phyloP scores from a whole-genome alignment of 23 tunicate genomes.

The Pegea sp. region DNA sequence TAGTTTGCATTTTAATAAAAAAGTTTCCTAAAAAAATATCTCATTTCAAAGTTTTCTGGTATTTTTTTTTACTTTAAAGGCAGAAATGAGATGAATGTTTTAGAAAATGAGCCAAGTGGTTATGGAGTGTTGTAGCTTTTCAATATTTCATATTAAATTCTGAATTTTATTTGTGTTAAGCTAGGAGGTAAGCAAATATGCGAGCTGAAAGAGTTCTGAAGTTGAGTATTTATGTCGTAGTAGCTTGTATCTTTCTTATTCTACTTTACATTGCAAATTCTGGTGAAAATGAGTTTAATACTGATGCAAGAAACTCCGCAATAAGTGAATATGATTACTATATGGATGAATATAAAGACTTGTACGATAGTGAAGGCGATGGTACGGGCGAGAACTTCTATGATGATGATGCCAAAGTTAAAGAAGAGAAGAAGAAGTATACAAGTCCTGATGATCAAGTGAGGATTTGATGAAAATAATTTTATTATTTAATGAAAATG shows the following conservation, averaged over 20 bases:
- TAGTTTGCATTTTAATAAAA: too few species aligned
- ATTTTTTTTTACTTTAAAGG: too few species aligned
- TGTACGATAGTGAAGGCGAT: background rate
- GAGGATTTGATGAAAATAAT: too few species aligned
- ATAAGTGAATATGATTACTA: constrained; percentile 30
- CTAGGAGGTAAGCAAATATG: too few species aligned
- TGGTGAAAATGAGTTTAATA: constrained; percentile 7
- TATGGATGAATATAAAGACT: constrained; percentile 14
- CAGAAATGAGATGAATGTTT: too few species aligned
- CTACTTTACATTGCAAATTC: constrained; percentile 13
- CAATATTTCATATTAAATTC: too few species aligned
- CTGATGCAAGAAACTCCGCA: constrained; percentile 12
- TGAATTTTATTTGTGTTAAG: too few species aligned
- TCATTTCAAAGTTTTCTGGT: too few species aligned
- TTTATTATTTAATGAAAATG: too few species aligned
- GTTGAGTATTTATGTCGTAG: constrained; percentile 8
- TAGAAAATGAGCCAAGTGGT: too few species aligned
- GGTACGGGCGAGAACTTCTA: constrained; percentile 11
- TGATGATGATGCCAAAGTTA: background rate
- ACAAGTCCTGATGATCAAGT: background rate
- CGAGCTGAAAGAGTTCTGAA: constrained; percentile 9
- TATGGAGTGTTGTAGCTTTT: too few species aligned
- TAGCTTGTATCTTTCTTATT: constrained; percentile 16
- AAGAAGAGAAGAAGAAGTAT: background rate
- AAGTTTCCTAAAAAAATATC: too few species aligned